Evolutionary conservation across 2,797 vertebrate genomes (phyloP).

Genomic region (Microtus agrestis): DNA sequence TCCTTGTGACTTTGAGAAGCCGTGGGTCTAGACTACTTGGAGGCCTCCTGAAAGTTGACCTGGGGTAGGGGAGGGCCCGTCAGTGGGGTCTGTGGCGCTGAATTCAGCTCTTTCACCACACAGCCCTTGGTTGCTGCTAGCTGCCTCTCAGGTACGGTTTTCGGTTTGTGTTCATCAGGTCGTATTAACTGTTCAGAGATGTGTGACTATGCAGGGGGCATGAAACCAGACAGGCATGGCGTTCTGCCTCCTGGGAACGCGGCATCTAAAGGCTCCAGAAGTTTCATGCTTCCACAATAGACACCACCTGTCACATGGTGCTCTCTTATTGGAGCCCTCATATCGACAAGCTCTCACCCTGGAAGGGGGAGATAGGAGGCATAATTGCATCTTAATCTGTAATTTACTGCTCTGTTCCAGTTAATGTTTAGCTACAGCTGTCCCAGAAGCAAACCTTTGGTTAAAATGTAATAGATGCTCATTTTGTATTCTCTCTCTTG

Average conservation of each 20-base stretch:
- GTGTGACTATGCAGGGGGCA: constrained; percentile 67
- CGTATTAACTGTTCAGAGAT: constrained; percentile 62
- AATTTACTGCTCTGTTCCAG: constrained; percentile 82
- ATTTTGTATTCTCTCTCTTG: constrained; percentile 69
- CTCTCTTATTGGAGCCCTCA: constrained; percentile 78
- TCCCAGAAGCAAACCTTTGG: constrained; percentile 83
- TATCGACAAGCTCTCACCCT: constrained; percentile 83
- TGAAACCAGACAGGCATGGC: constrained; percentile 52
- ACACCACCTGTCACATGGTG: constrained; percentile 54
- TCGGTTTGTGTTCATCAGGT: constrained; percentile 45
- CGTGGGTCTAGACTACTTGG: not conserved
- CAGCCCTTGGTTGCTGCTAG: not conserved
- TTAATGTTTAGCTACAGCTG: constrained; percentile 85
- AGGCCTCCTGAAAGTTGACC: not conserved
- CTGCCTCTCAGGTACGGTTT: constrained; percentile 56
- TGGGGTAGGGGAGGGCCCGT: not conserved
- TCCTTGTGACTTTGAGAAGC: not conserved
- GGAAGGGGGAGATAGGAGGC: constrained; percentile 82
- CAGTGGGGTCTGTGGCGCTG: not conserved
- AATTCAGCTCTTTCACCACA: not conserved
- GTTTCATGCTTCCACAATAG: constrained; percentile 57
- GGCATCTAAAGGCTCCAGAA: constrained; percentile 65
- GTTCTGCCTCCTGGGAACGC: constrained; percentile 67
- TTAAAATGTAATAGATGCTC: constrained; percentile 81
- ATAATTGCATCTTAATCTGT: constrained; percentile 85